Base-by-base conservation (phyloP, 37 sponge, comb jelly and placozoan genomes). In the Aplysina aerophoba region DNA sequence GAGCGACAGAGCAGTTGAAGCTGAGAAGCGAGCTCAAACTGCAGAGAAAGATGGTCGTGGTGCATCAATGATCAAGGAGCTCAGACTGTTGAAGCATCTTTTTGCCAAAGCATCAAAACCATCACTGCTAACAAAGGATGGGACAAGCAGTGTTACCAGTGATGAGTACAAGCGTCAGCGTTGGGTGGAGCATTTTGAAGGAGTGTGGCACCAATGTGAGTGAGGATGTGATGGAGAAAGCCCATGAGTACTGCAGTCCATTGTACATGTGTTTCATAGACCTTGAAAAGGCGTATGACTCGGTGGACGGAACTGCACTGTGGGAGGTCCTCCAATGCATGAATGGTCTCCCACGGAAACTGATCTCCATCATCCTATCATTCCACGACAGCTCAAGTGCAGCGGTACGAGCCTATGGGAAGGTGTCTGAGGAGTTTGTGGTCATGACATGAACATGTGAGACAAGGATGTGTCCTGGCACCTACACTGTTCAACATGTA, bases 241-340 rank as follows among this genome's bases (percentile, higher is more conserved):
- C 64, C 64, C 64, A 13, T 13, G 64, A 62, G 64, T 62, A 62
- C 28, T 27, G 28, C 64, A 62, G 64, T 4, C 64, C 64, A 28
- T 62, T 62, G 64, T 62, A 62, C 64, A 62, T 62, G 64, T 62
- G 64, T 27, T 62, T 62, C 64, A 62, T 62, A 13, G 64, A 62
- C 64, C 64, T 62, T 27, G 11, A 27, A 13, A 62, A 62, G 64
- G 64, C 64, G 27, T 62, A 62, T 62, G 64, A 62, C 28, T 62
- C 64, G 5, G 64, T 62, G 24, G 64, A 62, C 64, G 2, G 64
- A 62, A 27, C 64, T 62, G 64, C 64, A 62, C 64, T 62, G 64
- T 62, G 64, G 64, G 64, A 62, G 64, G 27, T 62, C 28, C 64
- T 62, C 64, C 64, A 62, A 62, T 27, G 64, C 64, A 62, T 27